Evolutionary conservation across 1,140 invertebrate species (phyloP).

Genomic region (Trissolcus basalis): DNA sequence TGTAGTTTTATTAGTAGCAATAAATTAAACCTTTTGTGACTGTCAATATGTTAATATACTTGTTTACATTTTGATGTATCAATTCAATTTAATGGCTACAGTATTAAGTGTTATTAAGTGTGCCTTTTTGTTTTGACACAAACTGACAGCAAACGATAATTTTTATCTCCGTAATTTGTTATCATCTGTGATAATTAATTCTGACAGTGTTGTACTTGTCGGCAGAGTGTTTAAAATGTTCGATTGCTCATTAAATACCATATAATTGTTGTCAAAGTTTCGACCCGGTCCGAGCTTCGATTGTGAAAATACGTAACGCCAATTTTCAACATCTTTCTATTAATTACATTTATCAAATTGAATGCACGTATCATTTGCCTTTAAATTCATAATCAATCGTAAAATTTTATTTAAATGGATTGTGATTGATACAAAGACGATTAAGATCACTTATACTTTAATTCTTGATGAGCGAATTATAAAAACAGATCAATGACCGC

Average conservation of each 20-base stretch:
- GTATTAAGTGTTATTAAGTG: constrained; percentile 51
- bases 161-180: constrained; percentile 46
- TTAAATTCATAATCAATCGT: too few relatives aligned
- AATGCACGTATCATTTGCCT: too few relatives aligned
- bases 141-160: constrained; percentile 37
- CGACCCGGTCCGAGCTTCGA: too few relatives aligned
- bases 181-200: constrained; percentile 33
- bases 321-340: too few relatives aligned
- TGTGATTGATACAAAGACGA: too few relatives aligned
- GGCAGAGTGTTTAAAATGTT: background rate
- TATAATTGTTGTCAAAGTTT: too few relatives aligned
- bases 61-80: constrained; percentile 54
- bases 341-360: too few relatives aligned
- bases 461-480: constrained; percentile 22
- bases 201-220: constrained; percentile 22
- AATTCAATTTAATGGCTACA: constrained; percentile 51
- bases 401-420: too few relatives aligned
- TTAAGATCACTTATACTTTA: background rate
- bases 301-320: too few relatives aligned
- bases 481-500: constrained; percentile 46
- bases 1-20: constrained; percentile 43
- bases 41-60: constrained; percentile 57
- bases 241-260: too few relatives aligned
- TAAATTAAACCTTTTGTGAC: constrained; percentile 50
- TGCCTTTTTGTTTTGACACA: constrained; percentile 42